These are phyloP conservation scores for Sinodicranocentrus sp. DNA, from an alignment of 2,888 invertebrate species.

Conservation along the genomic window DNA sequence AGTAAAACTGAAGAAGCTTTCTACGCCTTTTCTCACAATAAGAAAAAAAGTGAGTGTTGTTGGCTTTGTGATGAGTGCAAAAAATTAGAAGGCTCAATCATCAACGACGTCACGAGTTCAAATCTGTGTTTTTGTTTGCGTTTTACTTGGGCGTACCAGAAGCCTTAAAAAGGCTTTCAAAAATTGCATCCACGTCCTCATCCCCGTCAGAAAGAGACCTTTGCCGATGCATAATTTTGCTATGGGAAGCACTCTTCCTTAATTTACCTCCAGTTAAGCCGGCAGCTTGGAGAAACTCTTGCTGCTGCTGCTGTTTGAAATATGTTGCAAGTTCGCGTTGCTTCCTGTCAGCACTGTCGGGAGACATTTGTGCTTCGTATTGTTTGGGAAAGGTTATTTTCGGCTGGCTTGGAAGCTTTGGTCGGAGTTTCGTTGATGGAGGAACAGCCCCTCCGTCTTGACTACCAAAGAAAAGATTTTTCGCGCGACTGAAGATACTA, in stretches of 20 bases:
- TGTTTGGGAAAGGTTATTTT: constrained; percentile 83
- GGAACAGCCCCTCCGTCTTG: constrained; percentile 79
- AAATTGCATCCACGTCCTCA: constrained; percentile 91
- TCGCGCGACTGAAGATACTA: constrained; percentile 76
- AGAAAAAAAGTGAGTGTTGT: constrained; percentile 6
- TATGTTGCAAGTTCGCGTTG: constrained; percentile 87
- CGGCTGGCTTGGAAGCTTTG: constrained; percentile 76
- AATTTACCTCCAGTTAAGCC: constrained; percentile 63
- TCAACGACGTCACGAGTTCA: constrained; percentile 18
- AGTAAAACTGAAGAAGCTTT: constrained; percentile 14
- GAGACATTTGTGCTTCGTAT: constrained; percentile 87
- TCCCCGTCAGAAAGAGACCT: constrained; percentile 77
- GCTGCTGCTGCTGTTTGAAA: constrained; percentile 78
- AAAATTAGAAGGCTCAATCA: constrained; percentile 28
- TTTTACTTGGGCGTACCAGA: constrained; percentile 82
- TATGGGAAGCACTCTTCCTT: constrained; percentile 78
- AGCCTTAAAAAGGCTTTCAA: constrained; percentile 88
- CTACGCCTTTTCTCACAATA: constrained; percentile 12
- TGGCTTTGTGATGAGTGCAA: constrained; percentile 6
- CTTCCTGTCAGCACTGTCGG: constrained; percentile 85
- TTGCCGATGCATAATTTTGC: constrained; percentile 76
- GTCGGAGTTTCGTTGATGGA: constrained; percentile 79
- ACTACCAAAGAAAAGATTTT: constrained; percentile 72
- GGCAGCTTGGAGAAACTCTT: background rate
- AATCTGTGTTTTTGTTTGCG: constrained; percentile 21